These are phyloP conservation scores for Diachasma alloeum DNA, from an alignment of 1,140 invertebrate genomes.

Conservation along the genomic window DNA sequence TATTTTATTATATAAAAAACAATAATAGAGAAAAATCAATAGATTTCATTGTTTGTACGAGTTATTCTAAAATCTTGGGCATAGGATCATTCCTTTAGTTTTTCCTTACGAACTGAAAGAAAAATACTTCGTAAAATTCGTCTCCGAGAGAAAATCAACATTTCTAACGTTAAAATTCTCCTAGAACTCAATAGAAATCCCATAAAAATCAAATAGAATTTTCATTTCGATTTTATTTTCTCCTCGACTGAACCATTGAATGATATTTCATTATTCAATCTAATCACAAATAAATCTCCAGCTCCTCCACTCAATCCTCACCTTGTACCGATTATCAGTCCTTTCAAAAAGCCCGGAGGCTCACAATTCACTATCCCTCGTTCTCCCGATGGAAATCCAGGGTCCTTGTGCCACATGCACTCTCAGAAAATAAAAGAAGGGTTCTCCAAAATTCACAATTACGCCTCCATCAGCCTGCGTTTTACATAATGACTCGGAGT, in stretches of 20 bases:
- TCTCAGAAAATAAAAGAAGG: not conserved
- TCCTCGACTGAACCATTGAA: not conserved
- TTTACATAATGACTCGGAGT: not conserved
- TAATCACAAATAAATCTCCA: not conserved
- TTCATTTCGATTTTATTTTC: no score
- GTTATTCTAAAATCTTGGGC: no score
- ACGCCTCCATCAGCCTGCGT: not conserved
- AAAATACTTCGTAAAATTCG: no score
- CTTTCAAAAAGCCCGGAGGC: constrained; percentile 1
- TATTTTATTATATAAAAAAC: no score
- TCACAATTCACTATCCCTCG: not conserved
- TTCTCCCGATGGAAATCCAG: not conserved
- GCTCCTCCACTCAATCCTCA: not conserved
- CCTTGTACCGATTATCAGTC: not conserved
- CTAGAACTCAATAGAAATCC: no score
- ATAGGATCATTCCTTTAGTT: no score
- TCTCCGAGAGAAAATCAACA: no score
- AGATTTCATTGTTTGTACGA: no score
- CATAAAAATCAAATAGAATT: no score
- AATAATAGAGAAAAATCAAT: no score
- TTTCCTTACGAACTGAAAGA: no score
- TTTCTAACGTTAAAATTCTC: no score
- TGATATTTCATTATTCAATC: not conserved
- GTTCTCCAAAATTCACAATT: not conserved
- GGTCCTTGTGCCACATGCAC: not conserved